Percentiles rank a stretch among this genome's conserved stretches.
Conservation (phyloP, 2,888 invertebrate genomes). For the Pachydiplax longipennis region DNA sequence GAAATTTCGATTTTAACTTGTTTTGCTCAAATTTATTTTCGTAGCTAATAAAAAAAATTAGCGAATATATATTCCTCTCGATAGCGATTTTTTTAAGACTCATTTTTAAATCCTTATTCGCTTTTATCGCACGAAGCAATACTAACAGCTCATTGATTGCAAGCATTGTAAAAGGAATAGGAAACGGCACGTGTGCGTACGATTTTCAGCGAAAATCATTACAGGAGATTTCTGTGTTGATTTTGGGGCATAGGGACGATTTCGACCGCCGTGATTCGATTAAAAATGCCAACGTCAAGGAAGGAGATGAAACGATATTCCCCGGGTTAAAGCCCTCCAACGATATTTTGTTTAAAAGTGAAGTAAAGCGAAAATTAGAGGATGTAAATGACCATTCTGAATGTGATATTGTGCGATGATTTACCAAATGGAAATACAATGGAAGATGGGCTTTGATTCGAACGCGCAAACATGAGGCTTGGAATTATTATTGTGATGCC, state of each 20-base stretch:
- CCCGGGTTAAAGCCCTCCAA: not conserved
- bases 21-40: too few relatives aligned
- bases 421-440: conserved; percentile 5
- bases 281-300: not conserved
- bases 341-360: not conserved
- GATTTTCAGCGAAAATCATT: not conserved
- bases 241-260: not conserved
- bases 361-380: not conserved
- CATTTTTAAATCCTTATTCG: too few relatives aligned
- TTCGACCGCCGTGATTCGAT: not conserved
- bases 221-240: not conserved
- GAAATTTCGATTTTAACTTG: too few relatives aligned
- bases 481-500: not conserved
- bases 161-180: not conserved
- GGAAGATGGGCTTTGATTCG: not conserved
- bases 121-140: too few relatives aligned
- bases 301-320: not conserved
- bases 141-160: too few relatives aligned
- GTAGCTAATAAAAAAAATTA: too few relatives aligned
- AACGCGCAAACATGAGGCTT: not conserved
- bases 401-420: not conserved
- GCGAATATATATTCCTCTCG: too few relatives aligned
- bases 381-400: not conserved
- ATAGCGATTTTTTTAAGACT: too few relatives aligned
- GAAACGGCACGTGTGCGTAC: not conserved